Evolutionary conservation across 2,888 invertebrate species (phyloP), one percentile per base, ranked within the genome.

Genomic region (Aleiodes leptofemur): DNA sequence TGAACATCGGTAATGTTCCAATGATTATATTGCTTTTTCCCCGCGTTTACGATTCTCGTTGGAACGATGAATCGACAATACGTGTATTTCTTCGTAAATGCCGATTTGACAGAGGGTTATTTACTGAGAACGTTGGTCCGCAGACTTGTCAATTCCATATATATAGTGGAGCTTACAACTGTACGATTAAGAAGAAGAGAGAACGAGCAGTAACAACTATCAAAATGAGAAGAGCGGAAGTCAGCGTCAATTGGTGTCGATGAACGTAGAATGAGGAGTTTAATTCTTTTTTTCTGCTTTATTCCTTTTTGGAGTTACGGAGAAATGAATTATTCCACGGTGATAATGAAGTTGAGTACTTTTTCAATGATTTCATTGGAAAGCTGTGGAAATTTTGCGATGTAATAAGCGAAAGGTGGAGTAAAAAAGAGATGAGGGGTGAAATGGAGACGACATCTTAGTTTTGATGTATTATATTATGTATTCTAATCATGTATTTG

Each of bases 121-220:
- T 59, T 64, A 69, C 73, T 57, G 59, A 43, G 64, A 74, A 69
- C 48, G 31, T 51, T 14, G n/a, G 8, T 61, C 43, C 55, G 61
- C 23, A 59, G 64, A 74, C 74, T 70, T 59, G 69, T 74, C 53
- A 70, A 51, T 50, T 16, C 69, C 74, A 74, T 74, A 74, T 70
- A 74, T 70, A 74, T 69, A 64, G 64, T 38, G 29, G 69, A 61
- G 51, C 59, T 38, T 34, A 59, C 73, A 73, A 73, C 68, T 74
- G 72, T 72, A 38, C 57, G 68, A 57, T 31, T 13, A 43, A 4
- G 16, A 16, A 23, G 55, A 69, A 29, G 1, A 13, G 38, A 70
- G 38, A 43, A 57, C 14, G 34, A 50, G 34, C 34, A 72, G 51
- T 34, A 68, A 51, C 68, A 50, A 23, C 31, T 13, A 43, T 43